Base-by-base conservation (phyloP, 2,888 invertebrate species). In the Xanthorhoe designata region DNA sequence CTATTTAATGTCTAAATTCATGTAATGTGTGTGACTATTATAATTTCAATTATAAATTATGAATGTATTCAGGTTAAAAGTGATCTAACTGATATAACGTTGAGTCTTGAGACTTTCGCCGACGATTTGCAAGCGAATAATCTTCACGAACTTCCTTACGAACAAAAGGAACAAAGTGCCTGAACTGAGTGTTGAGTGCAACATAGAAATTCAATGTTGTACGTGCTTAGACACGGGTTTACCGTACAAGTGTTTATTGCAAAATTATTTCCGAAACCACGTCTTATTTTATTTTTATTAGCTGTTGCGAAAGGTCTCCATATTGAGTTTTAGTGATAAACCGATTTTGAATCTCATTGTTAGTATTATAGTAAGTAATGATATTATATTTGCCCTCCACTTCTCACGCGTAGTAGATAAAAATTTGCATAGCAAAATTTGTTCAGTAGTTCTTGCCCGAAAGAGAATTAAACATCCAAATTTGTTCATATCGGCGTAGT, bases 81-180 rank as follows among this genome's bases (percentile, higher is more conserved):
- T 42, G 38, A 42, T 13, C 13, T 13, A 42, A 13, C 13, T 42
- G 13, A 1, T 77, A n/a, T n/a, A n/a, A 84, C 85, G 84, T 83
- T 84, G 80, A 50, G 79, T 81, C 87, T 83, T 84, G 80, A 50
- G 79, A 82, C 87, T 88, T 87, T 87, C 88, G 83, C 84, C 79
- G 66, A 69, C 76, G 64, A 67, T 72, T 71, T 73, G 66, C 69
- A 69, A 70, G 68, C 64, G 61, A 70, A 71, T 68, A 69, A 62
- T 69, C 64, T 58, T 66, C 54, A 65, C 67, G 54, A 63, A 64
- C 64, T 71, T 73, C 69, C 69, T 69, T 69, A 65, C 53, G 10
- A 68, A 71, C 73, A 70, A 71, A 70, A 66, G 63, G 59, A 61
- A 42, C 60, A 65, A 65, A 51, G 45, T 55, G 19, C 64, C 19